These are phyloP conservation scores for Cerastis rubricosa DNA, from an alignment of 2,888 invertebrate genomes.

Conservation along the genomic window DNA sequence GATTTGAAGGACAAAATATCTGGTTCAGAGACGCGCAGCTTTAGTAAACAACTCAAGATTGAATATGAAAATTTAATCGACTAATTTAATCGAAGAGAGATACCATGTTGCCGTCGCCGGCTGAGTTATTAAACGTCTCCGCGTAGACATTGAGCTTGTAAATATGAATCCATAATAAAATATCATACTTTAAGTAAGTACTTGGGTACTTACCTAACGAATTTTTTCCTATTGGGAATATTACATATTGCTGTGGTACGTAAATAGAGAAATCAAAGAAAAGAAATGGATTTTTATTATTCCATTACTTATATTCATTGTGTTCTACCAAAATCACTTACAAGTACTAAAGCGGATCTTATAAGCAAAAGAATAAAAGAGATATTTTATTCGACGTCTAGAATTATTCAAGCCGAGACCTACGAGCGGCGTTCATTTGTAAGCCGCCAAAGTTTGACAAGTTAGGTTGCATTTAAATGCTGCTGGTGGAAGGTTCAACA, in stretches of 20 bases:
- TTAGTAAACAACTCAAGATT: constrained; percentile 93
- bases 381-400: constrained; percentile 50
- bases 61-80: constrained; percentile 95
- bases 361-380: constrained; percentile 29
- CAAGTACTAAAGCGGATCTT: constrained; percentile 20
- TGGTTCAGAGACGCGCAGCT: constrained; percentile 74
- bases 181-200: constrained; percentile 25
- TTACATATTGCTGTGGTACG: constrained; percentile 1
- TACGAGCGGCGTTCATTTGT: constrained; percentile 79
- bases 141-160: constrained; percentile 62
- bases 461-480: constrained; percentile 86
- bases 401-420: constrained; percentile 67
- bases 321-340: constrained; percentile 18
- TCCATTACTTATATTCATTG: constrained; percentile 24
- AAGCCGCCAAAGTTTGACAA: constrained; percentile 84
- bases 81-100: constrained; percentile 92
- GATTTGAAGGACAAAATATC: constrained; percentile 55
- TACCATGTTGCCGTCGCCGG: constrained; percentile 76
- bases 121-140: constrained; percentile 78
- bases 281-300: constrained; percentile 39
- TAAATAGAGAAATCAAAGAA: constrained; percentile 29
- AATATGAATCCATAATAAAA: constrained; percentile 68
- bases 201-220: not conserved
- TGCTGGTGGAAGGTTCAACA: constrained; percentile 70
- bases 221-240: constrained; percentile 17